Evolutionary conservation across 2,888 invertebrate species (phyloP).

Genomic region (Elysia crispata): DNA sequence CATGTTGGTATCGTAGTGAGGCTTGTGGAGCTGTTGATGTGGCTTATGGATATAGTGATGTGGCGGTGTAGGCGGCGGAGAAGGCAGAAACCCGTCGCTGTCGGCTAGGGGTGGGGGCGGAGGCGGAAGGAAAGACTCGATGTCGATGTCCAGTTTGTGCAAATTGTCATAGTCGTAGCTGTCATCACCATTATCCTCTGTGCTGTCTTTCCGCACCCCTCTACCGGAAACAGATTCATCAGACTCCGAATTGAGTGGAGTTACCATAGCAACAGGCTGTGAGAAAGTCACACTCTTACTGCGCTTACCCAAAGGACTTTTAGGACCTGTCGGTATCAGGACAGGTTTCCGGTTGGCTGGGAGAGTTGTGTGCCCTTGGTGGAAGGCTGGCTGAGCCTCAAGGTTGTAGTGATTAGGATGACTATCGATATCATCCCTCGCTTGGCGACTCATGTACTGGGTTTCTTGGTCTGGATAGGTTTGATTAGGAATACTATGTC

Average conservation of each 20-base stretch:
- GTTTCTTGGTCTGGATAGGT: background rate
- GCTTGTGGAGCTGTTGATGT: background rate
- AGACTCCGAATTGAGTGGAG: conserved; percentile 68
- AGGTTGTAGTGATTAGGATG: background rate
- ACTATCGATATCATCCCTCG: background rate
- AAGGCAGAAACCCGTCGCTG: conserved; percentile 21
- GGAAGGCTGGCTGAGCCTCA: conserved; percentile 2
- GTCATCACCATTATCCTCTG: conserved; percentile 40
- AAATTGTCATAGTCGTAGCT: conserved; percentile 48
- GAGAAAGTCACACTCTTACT: conserved; percentile 71
- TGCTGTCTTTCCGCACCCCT: conserved; percentile 24
- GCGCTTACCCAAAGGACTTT: conserved; percentile 53
- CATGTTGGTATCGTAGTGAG: background rate
- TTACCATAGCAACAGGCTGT: conserved; percentile 69
- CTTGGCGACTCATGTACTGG: background rate
- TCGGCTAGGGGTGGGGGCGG: no score
- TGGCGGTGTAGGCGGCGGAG: conserved; percentile 42
- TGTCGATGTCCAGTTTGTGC: conserved; percentile 47
- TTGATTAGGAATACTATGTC: no score
- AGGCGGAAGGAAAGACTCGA: no score
- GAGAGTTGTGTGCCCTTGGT: conserved; percentile 51
- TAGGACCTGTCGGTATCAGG: conserved; percentile 49
- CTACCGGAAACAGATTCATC: conserved; percentile 66
- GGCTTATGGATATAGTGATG: background rate
- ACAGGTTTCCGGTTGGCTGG: conserved; percentile 47